A percentile compares a stretch with the other conserved stretches of the same genome.
These are phyloP conservation scores for Agonopterix arenella DNA, from an alignment of 2,888 invertebrate genomes.

Conservation along the genomic window DNA sequence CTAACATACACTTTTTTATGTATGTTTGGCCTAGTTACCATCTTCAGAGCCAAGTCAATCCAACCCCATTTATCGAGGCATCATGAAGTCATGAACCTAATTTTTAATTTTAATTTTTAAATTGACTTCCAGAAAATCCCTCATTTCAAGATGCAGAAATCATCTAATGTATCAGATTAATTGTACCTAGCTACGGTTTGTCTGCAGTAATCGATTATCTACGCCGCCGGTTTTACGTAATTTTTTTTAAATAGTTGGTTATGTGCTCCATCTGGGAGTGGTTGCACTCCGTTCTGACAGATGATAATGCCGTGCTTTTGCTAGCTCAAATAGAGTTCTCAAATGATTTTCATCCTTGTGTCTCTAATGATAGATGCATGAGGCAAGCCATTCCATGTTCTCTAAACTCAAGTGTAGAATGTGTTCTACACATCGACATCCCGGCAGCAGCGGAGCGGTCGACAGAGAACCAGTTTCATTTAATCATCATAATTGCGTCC, in stretches of 20 bases:
- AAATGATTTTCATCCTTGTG: slow-evolving; percentile 3
- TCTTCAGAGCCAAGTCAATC: too few relatives aligned
- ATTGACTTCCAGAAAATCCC: too few relatives aligned
- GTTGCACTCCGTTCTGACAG: slow-evolving; percentile 13
- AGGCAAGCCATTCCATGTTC: not conserved
- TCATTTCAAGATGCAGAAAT: too few relatives aligned
- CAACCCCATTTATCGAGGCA: too few relatives aligned
- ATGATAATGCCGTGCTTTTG: slow-evolving; percentile 5
- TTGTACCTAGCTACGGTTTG: slow-evolving; percentile 8
- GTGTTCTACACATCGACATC: slow-evolving; percentile 43
- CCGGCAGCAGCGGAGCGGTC: slow-evolving; percentile 46
- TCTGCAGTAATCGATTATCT: slow-evolving; percentile 17
- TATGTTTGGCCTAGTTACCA: too few relatives aligned
- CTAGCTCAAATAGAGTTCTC: not conserved
- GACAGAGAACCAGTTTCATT: slow-evolving; percentile 65
- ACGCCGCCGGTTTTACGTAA: slow-evolving; percentile 14
- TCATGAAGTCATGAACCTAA: too few relatives aligned
- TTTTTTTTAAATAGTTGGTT: slow-evolving; percentile 9
- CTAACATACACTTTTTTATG: too few relatives aligned
- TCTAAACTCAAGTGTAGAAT: slow-evolving; percentile 25
- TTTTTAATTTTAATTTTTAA: too few relatives aligned
- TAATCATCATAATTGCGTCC: slow-evolving; percentile 75
- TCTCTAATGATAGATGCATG: not conserved
- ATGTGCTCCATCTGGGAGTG: slow-evolving; percentile 12
- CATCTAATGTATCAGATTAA: slow-evolving; percentile 2